phyloP scores from a whole-genome alignment of 2,888 invertebrate genomes.

The Ethmia dodecea region DNA sequence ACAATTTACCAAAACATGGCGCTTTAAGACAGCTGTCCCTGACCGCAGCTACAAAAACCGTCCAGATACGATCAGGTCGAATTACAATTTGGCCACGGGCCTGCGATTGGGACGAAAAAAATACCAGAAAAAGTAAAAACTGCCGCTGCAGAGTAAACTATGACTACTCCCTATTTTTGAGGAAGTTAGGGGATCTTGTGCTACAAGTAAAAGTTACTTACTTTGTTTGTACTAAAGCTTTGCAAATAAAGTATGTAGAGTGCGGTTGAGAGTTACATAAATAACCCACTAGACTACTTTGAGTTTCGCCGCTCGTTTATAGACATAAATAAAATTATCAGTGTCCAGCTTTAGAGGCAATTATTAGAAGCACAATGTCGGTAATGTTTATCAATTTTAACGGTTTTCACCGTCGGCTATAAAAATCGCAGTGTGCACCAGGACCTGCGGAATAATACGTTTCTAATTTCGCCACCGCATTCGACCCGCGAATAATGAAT shows the following conservation, averaged over 20 bases:
- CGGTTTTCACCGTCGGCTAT: conserved; percentile 24
- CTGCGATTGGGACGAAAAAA: conserved; percentile 41
- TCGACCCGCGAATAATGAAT: conserved; percentile 58
- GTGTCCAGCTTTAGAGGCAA: conserved; percentile 29
- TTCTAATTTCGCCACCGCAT: conserved; percentile 72
- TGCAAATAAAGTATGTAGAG: conserved; percentile 34
- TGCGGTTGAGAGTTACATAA: not conserved
- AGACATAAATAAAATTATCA: conserved; percentile 45
- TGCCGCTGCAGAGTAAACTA: conserved; percentile 49
- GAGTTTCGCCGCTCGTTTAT: not conserved
- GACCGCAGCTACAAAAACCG: conserved; percentile 71
- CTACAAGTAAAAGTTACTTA: conserved; percentile 28
- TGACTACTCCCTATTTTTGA: conserved; percentile 46
- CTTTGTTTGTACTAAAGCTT: conserved; percentile 35
- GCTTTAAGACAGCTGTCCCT: conserved; percentile 66
- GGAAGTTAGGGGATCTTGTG: conserved; percentile 42
- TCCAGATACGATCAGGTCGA: conserved; percentile 72
- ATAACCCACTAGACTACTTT: not conserved
- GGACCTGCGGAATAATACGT: conserved; percentile 56
- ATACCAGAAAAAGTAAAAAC: conserved; percentile 26
- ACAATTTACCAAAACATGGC: conserved; percentile 51
- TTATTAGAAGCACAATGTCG: conserved; percentile 21
- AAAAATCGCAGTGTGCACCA: conserved; percentile 25
- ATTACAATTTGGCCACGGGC: conserved; percentile 65
- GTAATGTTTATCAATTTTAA: conserved; percentile 25